Evolutionary conservation across 2,888 invertebrate genomes (phyloP).

Genomic region (Empis stercorea): DNA sequence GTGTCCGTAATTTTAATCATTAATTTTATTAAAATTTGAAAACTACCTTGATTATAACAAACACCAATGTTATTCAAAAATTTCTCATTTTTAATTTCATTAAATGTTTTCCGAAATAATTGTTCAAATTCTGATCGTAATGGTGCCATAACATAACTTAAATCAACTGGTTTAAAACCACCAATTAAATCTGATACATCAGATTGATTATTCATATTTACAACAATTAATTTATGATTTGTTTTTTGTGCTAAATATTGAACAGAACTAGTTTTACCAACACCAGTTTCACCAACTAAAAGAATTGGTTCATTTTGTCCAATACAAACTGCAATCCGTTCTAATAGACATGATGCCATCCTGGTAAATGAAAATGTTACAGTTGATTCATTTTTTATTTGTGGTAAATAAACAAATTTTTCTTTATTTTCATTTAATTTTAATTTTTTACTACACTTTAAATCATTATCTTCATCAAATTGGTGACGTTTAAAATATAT

Average conservation of each 20-base stretch:
- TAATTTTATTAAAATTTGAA: slow-evolving; percentile 55
- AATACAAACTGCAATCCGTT: slow-evolving; percentile 77
- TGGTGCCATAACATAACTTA: slow-evolving; percentile 70
- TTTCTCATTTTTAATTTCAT: slow-evolving; percentile 61
- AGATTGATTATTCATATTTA: slow-evolving; percentile 99
- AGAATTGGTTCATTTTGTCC: slow-evolving; percentile 76
- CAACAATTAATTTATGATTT: slow-evolving; percentile 75
- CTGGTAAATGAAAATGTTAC: slow-evolving; percentile 70
- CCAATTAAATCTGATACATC: slow-evolving; percentile 94
- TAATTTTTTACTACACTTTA: slow-evolving; percentile 23
- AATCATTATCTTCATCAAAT: slow-evolving; percentile 8
- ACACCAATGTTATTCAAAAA: slow-evolving; percentile 70
- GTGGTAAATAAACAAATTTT: slow-evolving; percentile 11
- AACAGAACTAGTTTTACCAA: slow-evolving; percentile 92
- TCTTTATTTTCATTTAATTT: slow-evolving; percentile 19
- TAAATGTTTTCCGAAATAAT: slow-evolving; percentile 67
- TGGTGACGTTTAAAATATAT: slow-evolving; percentile 2
- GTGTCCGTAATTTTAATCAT: slow-evolving; percentile 54
- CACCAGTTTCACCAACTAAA: slow-evolving; percentile 95
- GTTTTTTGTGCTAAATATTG: slow-evolving; percentile 80
- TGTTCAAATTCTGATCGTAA: slow-evolving; percentile 70
- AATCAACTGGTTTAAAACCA: slow-evolving; percentile 91
- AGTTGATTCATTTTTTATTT: slow-evolving; percentile 31
- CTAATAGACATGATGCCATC: slow-evolving; percentile 67
- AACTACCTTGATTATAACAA: slow-evolving; percentile 60